Base-by-base conservation (phyloP, 2,113 vertebrate genomes). In the Archilochus colubris region DNA sequence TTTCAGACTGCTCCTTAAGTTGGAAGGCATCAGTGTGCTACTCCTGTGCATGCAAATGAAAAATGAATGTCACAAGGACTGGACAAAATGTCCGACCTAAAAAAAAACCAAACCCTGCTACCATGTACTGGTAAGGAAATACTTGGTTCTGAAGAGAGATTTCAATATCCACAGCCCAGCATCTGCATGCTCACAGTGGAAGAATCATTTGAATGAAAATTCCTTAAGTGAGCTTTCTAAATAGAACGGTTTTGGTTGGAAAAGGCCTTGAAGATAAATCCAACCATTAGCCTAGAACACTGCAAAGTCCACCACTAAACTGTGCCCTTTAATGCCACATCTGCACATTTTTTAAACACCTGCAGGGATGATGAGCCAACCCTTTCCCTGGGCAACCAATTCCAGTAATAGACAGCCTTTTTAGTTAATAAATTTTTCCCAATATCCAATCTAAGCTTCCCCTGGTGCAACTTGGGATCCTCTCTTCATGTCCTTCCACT, bases 1-100 rank as follows among this genome's bases (percentile, higher is more conserved):
- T 86, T 91, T 64, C 44, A 76, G 54, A 20, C 69, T 46, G 72
- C 63, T 89, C 70, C 85, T 66, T 50, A 82, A 66, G 82, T 31
- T 91, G 55, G 36, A 50, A 93, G 92, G 44, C 43, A 63, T 62
- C 62, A 81, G 12, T 6, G 12, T 59, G 18, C 24, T 43, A 36
- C 64, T 70, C 36, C 62, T 43, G 27, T 58, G 53, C 59, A 50
- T 3, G 15, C 6, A 1, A 79, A 40, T 44, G 53, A 59, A 84
- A 50, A 66, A 76, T 18, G 50, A n/a, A 68, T 36, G 28, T n/a
- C 1, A 0, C 50, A 72, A 59, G 30, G 28, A 58, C 51, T 59
- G 38, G 57, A 75, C 20, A 44, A 67, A 50, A 67, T 20, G 51
- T 66, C 16, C 73, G 55, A 66, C 43, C 10, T 23, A 40, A 91